A percentile compares a stretch with the other conserved stretches of the same genome.
Conservation (phyloP, 2,797 vertebrate species). For the Pangasius sanitwongsei region DNA sequence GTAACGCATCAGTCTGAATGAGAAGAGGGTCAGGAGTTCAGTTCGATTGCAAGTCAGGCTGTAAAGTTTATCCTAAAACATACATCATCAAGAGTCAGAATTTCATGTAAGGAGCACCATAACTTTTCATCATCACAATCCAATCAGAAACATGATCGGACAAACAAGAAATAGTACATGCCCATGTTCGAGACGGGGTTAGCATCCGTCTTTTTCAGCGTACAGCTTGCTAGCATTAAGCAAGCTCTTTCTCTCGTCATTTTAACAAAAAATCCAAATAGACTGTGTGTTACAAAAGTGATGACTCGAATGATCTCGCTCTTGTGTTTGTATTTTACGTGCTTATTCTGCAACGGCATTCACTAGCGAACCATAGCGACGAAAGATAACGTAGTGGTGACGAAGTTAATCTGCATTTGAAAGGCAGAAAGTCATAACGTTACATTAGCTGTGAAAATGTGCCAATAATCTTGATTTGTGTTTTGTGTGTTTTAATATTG, state of each 20-base stretch:
- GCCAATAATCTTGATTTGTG: not conserved
- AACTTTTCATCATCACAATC: not conserved
- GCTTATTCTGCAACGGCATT: not conserved
- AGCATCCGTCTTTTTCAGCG: too few species aligned
- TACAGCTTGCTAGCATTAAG: not conserved
- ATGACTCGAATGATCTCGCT: too few species aligned
- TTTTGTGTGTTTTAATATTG: too few species aligned
- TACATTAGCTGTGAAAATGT: not conserved
- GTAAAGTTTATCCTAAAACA: not conserved
- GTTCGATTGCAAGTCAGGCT: not conserved
- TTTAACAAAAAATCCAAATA: not conserved
- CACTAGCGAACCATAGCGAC: not conserved
- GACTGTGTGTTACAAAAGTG: too few species aligned
- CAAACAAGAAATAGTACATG: too few species aligned
- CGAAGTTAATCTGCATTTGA: not conserved
- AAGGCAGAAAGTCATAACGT: not conserved
- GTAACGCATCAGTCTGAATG: not conserved
- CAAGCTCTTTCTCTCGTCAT: not conserved
- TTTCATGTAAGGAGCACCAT: not conserved
- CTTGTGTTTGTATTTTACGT: too few species aligned
- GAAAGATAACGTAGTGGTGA: not conserved
- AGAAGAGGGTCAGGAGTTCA: not conserved
- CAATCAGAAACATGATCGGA: not conserved
- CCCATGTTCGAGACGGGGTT: too few species aligned
- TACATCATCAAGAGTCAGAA: not conserved